phyloP scores from a whole-genome alignment of 2,888 invertebrate species.

The Drosophila falleni region DNA sequence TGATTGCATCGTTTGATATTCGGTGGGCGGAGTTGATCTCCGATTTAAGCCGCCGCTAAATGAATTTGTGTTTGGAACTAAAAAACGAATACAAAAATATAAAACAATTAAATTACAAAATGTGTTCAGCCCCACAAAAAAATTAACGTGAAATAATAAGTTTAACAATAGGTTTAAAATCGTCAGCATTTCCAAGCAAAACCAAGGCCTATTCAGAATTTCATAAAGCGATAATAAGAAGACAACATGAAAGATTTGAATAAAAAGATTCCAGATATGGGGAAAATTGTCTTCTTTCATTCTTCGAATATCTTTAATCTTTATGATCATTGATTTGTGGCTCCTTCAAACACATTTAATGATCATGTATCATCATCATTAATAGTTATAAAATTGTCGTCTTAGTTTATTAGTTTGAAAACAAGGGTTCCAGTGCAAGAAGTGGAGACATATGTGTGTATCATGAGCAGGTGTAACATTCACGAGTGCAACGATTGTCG shows the following conservation, averaged over 20 bases:
- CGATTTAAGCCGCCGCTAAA: slow-evolving; percentile 75
- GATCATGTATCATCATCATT: not conserved
- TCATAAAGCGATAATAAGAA: not conserved
- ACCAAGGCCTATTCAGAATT: too few relatives aligned
- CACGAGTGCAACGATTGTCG: not conserved
- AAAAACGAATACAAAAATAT: slow-evolving; percentile 42
- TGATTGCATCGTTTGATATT: slow-evolving; percentile 79
- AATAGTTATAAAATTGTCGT: not conserved
- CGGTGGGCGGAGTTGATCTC: slow-evolving; percentile 82
- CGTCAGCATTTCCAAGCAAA: slow-evolving; percentile 1
- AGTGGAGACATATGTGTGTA: not conserved
- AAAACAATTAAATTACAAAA: slow-evolving; percentile 21
- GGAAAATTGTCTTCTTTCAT: not conserved
- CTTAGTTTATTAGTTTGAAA: slow-evolving; percentile 1
- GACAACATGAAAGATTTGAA: not conserved
- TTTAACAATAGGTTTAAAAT: slow-evolving; percentile 8
- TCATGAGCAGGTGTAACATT: slow-evolving; percentile 13
- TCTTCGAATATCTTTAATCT: not conserved
- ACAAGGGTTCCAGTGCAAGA: slow-evolving; percentile 8
- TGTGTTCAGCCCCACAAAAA: not conserved
- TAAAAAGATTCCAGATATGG: not conserved
- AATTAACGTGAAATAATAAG: slow-evolving; percentile 9
- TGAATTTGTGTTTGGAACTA: slow-evolving; percentile 79
- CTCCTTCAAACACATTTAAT: not conserved
- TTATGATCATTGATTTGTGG: not conserved